Evolutionary conservation across 2,888 invertebrate species (phyloP), one percentile per base, ranked within the genome.

Genomic region (Allophyes oxyacanthae): DNA sequence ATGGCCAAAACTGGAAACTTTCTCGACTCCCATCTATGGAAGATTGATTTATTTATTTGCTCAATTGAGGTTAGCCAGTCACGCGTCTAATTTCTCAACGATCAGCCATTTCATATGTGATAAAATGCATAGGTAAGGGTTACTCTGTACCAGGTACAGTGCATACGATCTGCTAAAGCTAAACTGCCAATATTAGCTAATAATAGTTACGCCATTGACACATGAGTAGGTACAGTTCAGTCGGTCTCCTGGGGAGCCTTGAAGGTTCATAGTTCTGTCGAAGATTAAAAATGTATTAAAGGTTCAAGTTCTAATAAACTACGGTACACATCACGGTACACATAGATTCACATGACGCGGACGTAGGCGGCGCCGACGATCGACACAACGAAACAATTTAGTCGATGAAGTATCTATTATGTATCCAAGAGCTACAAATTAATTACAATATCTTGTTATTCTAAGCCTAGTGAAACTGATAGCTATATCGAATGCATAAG

Each of bases 381-480:
- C 14, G 13, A 26, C 11, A 28, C 20, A 45, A 63, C 30, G 37
- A 63, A 64, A 50, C 49, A 56, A 36, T 55, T 44, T 37, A 50
- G 33, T 57, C 51, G 40, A 51, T 48, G 37, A 46, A 45, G 44
- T 36, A 49, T 62, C 40, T 51, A 54, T 26, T 33, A 45, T 20
- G 26, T 32, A 15, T 6, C 26, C 34, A 9, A 50, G 25, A 50
- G 3, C 43, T 53, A 51, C 32, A 34, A 26, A 36, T 34, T 52
- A 34, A 43, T 52, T 42, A 43, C 28, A 32, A 34, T 20, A 52
- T 10, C 8, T 14, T 20, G n/a, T 30, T 10, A 15, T 13, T 11
- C 36, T 14, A 11, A 28, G 9, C 15, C n/a, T 9, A 25, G 6
- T 11, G 2, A 13, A 11, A 11, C n/a, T 32, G n/a, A 46, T 11